phyloP scores from a whole-genome alignment of 2,888 invertebrate genomes.

The Brenthis hecate region DNA sequence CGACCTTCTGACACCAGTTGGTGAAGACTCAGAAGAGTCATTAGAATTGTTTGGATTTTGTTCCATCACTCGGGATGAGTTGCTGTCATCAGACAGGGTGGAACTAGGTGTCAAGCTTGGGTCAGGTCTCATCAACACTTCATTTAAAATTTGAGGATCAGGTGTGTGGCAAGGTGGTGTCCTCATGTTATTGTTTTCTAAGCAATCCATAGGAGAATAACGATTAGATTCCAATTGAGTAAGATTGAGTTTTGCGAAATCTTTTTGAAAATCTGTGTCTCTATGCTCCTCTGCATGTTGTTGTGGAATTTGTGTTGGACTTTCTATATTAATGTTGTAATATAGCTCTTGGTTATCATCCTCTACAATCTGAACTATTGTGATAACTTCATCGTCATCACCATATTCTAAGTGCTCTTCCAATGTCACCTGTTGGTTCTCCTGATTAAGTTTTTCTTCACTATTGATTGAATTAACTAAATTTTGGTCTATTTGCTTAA shows the following conservation, averaged over 20 bases:
- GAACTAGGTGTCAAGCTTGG: conserved; percentile 75
- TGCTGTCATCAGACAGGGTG: conserved; percentile 74
- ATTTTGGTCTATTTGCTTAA: conserved; percentile 18
- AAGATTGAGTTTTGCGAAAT: conserved; percentile 70
- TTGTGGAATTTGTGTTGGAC: conserved; percentile 52
- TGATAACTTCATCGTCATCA: conserved; percentile 78
- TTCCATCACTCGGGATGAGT: conserved; percentile 68
- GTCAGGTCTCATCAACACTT: conserved; percentile 62
- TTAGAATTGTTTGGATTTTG: conserved; percentile 64
- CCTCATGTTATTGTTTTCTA: conserved; percentile 51
- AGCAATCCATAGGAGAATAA: conserved; percentile 57
- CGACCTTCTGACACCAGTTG: conserved; percentile 86
- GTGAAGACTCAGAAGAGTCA: conserved; percentile 76
- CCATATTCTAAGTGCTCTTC: conserved; percentile 64
- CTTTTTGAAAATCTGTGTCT: conserved; percentile 64
- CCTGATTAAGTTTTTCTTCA: conserved; percentile 39
- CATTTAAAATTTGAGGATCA: conserved; percentile 57
- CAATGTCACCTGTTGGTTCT: conserved; percentile 53
- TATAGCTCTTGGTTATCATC: conserved; percentile 73
- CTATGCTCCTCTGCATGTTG: conserved; percentile 40
- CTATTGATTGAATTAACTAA: conserved; percentile 9
- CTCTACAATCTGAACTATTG: conserved; percentile 77
- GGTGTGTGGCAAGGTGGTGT: conserved; percentile 58
- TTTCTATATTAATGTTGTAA: conserved; percentile 69
- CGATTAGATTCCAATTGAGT: conserved; percentile 45